Evolutionary conservation across 2,797 vertebrate species (phyloP).

Genomic region (Diplodus sargus): DNA sequence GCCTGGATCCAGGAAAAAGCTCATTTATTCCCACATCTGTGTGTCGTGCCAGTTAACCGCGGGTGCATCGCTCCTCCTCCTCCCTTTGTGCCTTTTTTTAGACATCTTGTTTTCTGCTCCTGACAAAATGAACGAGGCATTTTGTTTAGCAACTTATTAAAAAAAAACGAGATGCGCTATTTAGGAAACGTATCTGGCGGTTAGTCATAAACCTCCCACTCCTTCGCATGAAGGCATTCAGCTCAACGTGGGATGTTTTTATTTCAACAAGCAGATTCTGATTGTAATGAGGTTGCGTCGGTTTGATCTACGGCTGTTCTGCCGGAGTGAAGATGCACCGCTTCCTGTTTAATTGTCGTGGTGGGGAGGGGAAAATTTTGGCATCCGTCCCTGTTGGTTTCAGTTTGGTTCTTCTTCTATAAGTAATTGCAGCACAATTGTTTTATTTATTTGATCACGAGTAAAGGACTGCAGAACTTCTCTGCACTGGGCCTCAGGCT

Average conservation of each 20-base stretch:
- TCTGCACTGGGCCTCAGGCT: too few species aligned
- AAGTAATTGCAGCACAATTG: too few species aligned
- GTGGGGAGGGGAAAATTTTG: too few species aligned
- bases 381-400: too few species aligned
- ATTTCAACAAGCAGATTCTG: background rate
- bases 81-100: background rate
- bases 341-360: too few species aligned
- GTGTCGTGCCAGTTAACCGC: background rate
- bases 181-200: background rate
- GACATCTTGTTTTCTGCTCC: background rate
- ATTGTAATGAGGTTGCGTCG: too few species aligned
- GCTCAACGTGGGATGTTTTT: background rate
- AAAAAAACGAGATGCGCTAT: background rate
- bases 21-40: background rate
- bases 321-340: background rate
- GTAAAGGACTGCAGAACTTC: too few species aligned
- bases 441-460: too few species aligned
- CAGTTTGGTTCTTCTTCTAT: too few species aligned
- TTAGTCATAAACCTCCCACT: background rate
- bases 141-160: background rate
- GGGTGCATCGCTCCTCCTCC: background rate
- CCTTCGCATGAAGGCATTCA: background rate
- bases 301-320: background rate
- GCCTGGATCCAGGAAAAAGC: background rate
- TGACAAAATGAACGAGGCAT: accelerated